A percentile compares a stretch with the other conserved stretches of the same genome.
Conservation (phyloP, 1,140 invertebrate species). For the Oryctes rhinoceros region DNA sequence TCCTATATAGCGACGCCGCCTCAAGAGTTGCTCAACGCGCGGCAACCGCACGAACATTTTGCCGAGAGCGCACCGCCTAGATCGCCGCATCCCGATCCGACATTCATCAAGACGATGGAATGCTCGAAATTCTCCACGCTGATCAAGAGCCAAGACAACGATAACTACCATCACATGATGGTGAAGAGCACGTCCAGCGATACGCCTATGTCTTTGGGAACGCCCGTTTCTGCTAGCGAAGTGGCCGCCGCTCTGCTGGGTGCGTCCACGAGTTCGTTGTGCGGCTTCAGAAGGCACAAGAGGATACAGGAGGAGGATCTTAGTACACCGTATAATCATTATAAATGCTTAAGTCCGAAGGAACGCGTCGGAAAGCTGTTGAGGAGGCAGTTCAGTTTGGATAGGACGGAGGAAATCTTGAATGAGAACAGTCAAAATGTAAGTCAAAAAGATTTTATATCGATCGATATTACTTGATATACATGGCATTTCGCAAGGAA, state of each 20-base stretch:
- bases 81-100: conserved; percentile 55
- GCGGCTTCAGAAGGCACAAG: conserved; percentile 60
- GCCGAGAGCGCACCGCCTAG: conserved; percentile 48
- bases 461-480: no score
- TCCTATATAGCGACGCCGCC: conserved; percentile 37
- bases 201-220: conserved; percentile 58
- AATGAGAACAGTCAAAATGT: conserved; percentile 44
- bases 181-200: conserved; percentile 64
- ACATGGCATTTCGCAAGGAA: no score
- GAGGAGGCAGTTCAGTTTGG: conserved; percentile 75
- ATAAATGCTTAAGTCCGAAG: conserved; percentile 74
- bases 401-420: conserved; percentile 68
- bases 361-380: conserved; percentile 67
- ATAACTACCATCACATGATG: conserved; percentile 49
- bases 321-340: conserved; percentile 75
- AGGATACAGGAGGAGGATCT: conserved; percentile 69
- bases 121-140: conserved; percentile 57
- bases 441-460: background rate
- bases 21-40: conserved; percentile 38
- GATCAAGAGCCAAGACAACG: conserved; percentile 48
- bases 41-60: conserved; percentile 33
- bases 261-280: conserved; percentile 64
- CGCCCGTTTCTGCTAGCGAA: conserved; percentile 65
- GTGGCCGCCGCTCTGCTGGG: conserved; percentile 65
- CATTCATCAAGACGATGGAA: conserved; percentile 60